phyloP scores from a whole-genome alignment of 2,888 invertebrate species.

The Mythimna impura region DNA sequence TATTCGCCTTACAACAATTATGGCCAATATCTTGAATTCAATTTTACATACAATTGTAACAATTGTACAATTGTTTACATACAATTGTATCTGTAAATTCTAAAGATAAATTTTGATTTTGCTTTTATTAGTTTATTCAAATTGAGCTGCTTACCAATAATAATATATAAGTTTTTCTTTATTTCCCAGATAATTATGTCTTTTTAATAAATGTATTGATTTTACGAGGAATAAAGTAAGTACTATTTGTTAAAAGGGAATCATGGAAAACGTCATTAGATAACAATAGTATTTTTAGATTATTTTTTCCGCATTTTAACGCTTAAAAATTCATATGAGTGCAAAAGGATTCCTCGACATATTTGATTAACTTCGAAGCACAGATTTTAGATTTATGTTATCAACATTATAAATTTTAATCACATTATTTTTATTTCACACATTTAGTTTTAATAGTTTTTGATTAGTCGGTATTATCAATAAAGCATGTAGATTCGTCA shows the following conservation, averaged over 20 bases:
- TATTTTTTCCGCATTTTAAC: background rate
- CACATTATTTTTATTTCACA: conserved; percentile 1
- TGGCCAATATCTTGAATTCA: background rate
- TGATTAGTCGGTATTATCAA: background rate
- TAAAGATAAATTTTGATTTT: background rate
- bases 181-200: conserved; percentile 6
- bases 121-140: background rate
- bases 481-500: background rate
- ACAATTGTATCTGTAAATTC: no score
- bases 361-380: conserved; percentile 1
- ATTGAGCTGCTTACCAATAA: background rate
- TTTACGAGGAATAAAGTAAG: background rate
- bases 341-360: no score
- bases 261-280: background rate
- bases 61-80: no score
- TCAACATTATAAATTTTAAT: conserved; percentile 1
- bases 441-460: conserved; percentile 3
- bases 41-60: no score
- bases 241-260: background rate
- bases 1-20: background rate
- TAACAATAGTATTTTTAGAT: background rate
- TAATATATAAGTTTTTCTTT: conserved; percentile 29
- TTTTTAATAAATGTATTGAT: background rate
- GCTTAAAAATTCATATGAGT: background rate
- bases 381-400: background rate